Percentiles rank a stretch among this genome's conserved stretches.
These are phyloP conservation scores for Aeoliscus strigatus DNA, from an alignment of 2,797 vertebrate species.

Conservation along the genomic window DNA sequence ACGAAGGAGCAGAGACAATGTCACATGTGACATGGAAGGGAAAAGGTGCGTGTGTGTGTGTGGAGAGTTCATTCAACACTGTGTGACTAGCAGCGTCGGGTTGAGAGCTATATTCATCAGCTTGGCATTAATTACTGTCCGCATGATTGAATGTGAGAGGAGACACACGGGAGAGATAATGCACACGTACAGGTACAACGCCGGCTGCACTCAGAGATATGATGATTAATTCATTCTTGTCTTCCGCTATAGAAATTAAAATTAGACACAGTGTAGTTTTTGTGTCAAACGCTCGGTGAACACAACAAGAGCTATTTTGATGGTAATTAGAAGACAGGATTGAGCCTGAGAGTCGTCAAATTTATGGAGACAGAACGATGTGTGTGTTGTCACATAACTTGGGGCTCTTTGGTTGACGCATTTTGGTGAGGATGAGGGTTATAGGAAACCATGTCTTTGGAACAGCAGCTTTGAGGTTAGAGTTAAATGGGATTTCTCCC, in stretches of 20 bases:
- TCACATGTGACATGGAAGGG: constrained; percentile 41
- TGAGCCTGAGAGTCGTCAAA: constrained; percentile 11
- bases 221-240: constrained; percentile 63
- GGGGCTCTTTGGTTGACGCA: constrained; percentile 52
- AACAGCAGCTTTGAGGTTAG: constrained; percentile 67
- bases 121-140: constrained; percentile 65
- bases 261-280: constrained; percentile 46
- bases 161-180: constrained; percentile 59
- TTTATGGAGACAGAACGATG: constrained; percentile 31
- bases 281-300: constrained; percentile 48
- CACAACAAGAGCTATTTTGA: constrained; percentile 43
- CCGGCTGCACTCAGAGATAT: constrained; percentile 52
- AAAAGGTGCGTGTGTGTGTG: too few relatives aligned
- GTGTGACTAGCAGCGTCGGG: constrained; percentile 40
- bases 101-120: constrained; percentile 64
- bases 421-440: constrained; percentile 52
- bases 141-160: constrained; percentile 59
- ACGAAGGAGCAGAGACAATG: constrained; percentile 39
- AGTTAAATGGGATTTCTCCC: constrained; percentile 78
- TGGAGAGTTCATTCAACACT: constrained; percentile 41
- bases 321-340: constrained; percentile 46
- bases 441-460: constrained; percentile 61
- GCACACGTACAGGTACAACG: constrained; percentile 59
- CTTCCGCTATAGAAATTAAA: constrained; percentile 57
- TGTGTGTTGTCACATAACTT: constrained; percentile 40